Base-by-base conservation (phyloP, 2,888 invertebrate genomes). In the Pristionchus arcanus region DNA sequence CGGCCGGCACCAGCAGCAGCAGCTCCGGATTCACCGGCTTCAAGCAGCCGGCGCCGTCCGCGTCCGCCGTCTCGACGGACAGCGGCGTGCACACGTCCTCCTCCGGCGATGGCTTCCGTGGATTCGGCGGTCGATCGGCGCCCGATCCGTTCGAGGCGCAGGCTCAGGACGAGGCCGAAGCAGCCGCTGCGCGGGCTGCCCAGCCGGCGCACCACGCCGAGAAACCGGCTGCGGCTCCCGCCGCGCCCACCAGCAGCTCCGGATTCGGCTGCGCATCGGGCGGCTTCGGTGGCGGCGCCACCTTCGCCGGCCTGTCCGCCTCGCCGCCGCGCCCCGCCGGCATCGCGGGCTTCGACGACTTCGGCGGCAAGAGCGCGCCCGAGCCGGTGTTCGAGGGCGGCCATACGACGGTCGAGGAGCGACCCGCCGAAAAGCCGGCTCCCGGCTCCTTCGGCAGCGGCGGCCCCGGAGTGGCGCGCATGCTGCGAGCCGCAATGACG, bases 281-380 rank as follows among this genome's bases (percentile, higher is more conserved):
- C 59, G 59, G 16, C 25, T 31, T 19, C 49, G 77, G 37, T 28
- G 77, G 77, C 96, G 94, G 42, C 42, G 42, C 42, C 42, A 49
- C 42, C 42, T 49, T 49, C 42, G 42, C 42, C 42, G 42, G 42
- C 42, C 11, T 49, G 42, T 49, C 96, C 96, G 91, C 96, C 96
- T 74, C 94, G 95, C 91, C 94, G 94, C 91, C 97, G 97, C 28
- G 97, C 97, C 15, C 97, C 63, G 4, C 63, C 63, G n/a, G 25
- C 25, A 25, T n/a, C 59, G 59, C 19, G 31, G 66, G n/a, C 25
- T 66, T 66, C 66, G n/a, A 13, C 66, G 34, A 34, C 68, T 71
- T 71, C 16, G 68, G 68, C 28, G 68, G 68, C 68, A 71, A 71
- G 68, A 15, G 34, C 2, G 68, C 68, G 31, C 68, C 68, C 37